Conservation (phyloP, 2,113 vertebrate genomes). For the Pontoporia blainvillei region DNA sequence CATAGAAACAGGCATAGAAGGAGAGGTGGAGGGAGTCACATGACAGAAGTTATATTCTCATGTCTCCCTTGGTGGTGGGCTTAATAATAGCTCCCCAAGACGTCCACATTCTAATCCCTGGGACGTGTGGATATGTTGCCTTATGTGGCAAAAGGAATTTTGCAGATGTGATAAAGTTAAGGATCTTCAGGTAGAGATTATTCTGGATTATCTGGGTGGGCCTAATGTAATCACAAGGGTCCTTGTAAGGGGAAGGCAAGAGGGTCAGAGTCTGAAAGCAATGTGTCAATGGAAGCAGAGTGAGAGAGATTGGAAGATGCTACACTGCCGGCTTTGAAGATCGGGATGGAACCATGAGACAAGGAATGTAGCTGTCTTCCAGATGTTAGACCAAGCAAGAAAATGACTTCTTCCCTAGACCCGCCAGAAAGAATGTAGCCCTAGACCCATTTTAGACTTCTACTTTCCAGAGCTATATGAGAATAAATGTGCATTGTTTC, state of each 20-base stretch:
- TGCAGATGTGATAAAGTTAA: not conserved
- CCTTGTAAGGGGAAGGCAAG: not conserved
- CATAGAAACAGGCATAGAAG: not conserved
- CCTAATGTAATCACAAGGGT: not conserved
- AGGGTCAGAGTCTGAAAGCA: not conserved
- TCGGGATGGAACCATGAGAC: not conserved
- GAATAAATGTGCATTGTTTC: not conserved
- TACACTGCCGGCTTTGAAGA: not conserved
- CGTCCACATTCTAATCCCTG: not conserved
- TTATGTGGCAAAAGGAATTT: not conserved
- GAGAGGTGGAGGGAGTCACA: not conserved
- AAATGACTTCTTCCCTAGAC: not conserved
- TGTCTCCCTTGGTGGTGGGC: not conserved
- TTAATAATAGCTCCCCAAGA: not conserved
- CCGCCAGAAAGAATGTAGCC: not conserved
- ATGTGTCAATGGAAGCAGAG: not conserved
- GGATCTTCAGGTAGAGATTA: not conserved
- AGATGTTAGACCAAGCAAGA: no score
- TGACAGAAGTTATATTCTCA: not conserved
- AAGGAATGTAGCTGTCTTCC: no score
- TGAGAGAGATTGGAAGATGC: not conserved
- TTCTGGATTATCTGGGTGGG: not conserved
- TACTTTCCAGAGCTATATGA: not conserved
- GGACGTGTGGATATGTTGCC: no score
- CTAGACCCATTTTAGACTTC: not conserved